Percentiles rank a stretch among this genome's conserved stretches.
Conservation (phyloP, 2,797 vertebrate genomes). For the Girardinus metallicus region DNA sequence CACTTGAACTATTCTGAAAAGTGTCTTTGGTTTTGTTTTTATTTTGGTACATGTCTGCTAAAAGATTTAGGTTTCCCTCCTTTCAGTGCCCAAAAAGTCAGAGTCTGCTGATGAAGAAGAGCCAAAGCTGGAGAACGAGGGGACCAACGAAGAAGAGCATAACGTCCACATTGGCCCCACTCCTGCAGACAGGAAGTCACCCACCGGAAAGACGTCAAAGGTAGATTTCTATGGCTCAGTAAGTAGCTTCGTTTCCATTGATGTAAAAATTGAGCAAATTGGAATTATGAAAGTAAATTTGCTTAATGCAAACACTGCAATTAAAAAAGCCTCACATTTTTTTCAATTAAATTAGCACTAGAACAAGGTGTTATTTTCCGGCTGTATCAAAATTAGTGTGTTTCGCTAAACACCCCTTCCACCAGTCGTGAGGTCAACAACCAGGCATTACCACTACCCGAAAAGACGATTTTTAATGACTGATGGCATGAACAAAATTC, state of each 20-base stretch:
- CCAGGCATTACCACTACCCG: no score
- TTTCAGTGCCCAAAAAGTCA: conserved; percentile 90
- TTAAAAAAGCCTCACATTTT: no score
- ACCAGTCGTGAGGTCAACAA: no score
- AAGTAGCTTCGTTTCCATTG: neutral
- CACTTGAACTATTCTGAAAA: neutral
- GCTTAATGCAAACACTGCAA: no score
- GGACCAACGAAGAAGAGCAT: conserved; percentile 90
- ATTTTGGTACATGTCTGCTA: neutral
- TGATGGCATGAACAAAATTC: no score
- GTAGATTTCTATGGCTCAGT: conserved; percentile 64
- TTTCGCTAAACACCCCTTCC: no score
- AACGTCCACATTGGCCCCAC: conserved; percentile 87
- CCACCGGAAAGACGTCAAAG: conserved; percentile 88
- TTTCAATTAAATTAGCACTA: no score
- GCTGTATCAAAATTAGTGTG: no score
- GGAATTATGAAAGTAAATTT: no score
- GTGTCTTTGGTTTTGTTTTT: neutral
- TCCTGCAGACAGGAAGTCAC: conserved; percentile 87
- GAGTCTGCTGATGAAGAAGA: conserved; percentile 92
- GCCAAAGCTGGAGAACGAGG: conserved; percentile 93
- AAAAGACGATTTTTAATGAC: no score
- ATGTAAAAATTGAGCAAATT: no score
- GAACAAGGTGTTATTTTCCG: no score
- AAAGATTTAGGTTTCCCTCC: neutral